A percentile compares a stretch with the other conserved stretches of the same genome.
phyloP scores from a whole-genome alignment of 2,888 invertebrate genomes.

The Tenthredo scrophulariae region DNA sequence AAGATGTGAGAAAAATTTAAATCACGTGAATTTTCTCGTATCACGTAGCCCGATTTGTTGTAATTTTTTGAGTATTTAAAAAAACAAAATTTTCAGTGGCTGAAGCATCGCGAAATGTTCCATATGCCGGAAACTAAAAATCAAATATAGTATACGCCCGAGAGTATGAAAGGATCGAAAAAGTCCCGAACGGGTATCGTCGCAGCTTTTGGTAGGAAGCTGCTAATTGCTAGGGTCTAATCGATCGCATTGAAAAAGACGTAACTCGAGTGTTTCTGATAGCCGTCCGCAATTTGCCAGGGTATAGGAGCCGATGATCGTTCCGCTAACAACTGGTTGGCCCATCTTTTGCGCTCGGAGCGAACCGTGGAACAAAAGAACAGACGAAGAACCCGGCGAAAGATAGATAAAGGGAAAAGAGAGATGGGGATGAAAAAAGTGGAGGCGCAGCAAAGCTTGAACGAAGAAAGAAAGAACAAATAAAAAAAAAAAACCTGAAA shows the following conservation, averaged over 20 bases:
- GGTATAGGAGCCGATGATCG: conserved; percentile 29
- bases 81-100: no score
- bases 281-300: conserved; percentile 43
- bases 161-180: no score
- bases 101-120: no score
- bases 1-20: no score
- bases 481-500: background rate
- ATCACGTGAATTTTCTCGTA: no score
- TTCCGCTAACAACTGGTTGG: conserved; percentile 41
- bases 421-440: conserved; percentile 3
- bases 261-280: conserved; percentile 51
- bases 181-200: background rate
- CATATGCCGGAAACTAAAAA: no score
- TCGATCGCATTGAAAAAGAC: conserved; percentile 48
- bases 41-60: no score
- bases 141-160: no score
- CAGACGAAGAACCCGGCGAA: conserved; percentile 37
- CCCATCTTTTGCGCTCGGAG: conserved; percentile 27
- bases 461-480: conserved; percentile 13
- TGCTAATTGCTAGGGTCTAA: conserved; percentile 20
- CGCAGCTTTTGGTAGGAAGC: conserved; percentile 16
- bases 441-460: conserved; percentile 35
- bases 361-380: conserved; percentile 21
- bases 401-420: conserved; percentile 39
- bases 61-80: no score